Conservation (phyloP, 35 echinoderm and acorn worm genomes). For the Heliocidaris tuberculata region DNA sequence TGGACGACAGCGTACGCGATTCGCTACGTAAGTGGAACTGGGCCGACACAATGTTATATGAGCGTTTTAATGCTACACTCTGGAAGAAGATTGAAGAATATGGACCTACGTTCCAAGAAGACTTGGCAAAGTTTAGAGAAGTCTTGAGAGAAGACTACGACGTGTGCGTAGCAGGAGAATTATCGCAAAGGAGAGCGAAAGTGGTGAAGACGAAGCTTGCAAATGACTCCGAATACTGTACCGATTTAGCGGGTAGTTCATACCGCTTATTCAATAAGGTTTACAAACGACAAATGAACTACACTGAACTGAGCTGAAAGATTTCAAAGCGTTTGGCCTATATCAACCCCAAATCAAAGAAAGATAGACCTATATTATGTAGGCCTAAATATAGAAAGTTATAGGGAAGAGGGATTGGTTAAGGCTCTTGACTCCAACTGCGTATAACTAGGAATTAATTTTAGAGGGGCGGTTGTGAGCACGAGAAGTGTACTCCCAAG, state of each 20-base stretch:
- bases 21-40: constrained; percentile 55
- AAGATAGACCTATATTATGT: too few relatives aligned
- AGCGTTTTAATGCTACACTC: constrained; percentile 65
- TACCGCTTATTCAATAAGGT: constrained; percentile 32
- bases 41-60: constrained; percentile 56
- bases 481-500: too few relatives aligned
- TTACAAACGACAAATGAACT: neutral
- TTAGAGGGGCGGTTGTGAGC: too few relatives aligned
- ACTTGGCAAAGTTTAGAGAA: constrained; percentile 51
- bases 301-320: neutral
- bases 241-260: constrained; percentile 28
- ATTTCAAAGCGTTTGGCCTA: neutral
- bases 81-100: constrained; percentile 71
- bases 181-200: neutral
- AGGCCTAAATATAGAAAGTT: too few relatives aligned
- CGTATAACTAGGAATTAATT: too few relatives aligned
- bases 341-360: too few relatives aligned
- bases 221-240: constrained; percentile 10
- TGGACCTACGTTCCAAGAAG: constrained; percentile 46
- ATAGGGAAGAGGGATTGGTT: too few relatives aligned
- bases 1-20: constrained; percentile 33
- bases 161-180: neutral
- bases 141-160: constrained; percentile 30
- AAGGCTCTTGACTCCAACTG: too few relatives aligned
- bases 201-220: neutral